Evolutionary conservation across 2,797 vertebrate genomes (phyloP).

Genomic region (Melanitta fusca): DNA sequence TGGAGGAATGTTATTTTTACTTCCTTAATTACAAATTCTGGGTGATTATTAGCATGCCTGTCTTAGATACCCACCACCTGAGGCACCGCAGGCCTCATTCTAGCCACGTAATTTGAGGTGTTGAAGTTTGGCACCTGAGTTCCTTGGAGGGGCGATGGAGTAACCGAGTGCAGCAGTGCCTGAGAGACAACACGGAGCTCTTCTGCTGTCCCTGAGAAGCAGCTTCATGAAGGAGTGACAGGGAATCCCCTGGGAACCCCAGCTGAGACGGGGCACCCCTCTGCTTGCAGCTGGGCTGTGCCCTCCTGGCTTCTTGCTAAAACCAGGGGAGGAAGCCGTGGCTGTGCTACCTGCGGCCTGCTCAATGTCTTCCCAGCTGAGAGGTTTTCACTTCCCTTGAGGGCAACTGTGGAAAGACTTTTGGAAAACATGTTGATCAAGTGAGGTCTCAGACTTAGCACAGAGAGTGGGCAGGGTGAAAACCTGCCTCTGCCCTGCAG

Average conservation of each 20-base stretch:
- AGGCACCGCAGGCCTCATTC: not conserved
- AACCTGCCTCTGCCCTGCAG: not conserved
- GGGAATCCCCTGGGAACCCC: not conserved
- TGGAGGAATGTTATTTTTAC: slow-evolving; percentile 14
- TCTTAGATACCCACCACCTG: not conserved
- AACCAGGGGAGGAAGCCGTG: not conserved
- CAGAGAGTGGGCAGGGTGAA: not conserved
- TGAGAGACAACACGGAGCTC: rapidly evolving
- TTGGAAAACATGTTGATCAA: not conserved
- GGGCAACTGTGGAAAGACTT: not conserved
- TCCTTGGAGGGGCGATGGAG: not conserved
- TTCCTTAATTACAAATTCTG: slow-evolving; percentile 10
- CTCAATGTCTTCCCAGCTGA: not conserved
- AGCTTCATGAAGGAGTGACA: not conserved
- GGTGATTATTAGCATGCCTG: not conserved
- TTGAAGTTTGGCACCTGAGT: not conserved
- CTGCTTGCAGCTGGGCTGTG: too few relatives aligned
- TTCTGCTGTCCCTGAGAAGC: not conserved
- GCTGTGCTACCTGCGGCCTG: not conserved
- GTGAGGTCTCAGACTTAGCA: not conserved
- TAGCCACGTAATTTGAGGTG: not conserved
- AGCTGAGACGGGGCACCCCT: too few relatives aligned
- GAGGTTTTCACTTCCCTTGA: not conserved
- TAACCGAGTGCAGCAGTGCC: rapidly evolving
- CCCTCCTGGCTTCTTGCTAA: not conserved